These are phyloP conservation scores for Anorthoa munda DNA, from an alignment of 2,888 invertebrate genomes.

Conservation along the genomic window DNA sequence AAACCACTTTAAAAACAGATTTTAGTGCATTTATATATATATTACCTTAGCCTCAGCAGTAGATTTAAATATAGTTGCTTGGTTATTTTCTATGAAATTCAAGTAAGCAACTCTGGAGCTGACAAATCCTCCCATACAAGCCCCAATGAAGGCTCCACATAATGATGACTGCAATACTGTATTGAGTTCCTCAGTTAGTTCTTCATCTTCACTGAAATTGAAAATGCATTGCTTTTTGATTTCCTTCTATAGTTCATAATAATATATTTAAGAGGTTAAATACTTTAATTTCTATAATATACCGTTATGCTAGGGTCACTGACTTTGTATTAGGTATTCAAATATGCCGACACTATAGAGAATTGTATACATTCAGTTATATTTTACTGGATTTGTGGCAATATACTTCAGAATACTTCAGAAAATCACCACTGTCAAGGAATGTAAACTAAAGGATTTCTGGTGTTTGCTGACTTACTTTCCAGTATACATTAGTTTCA, in stretches of 20 bases:
- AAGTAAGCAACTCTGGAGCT: slow-evolving; percentile 91
- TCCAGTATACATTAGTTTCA: slow-evolving; percentile 85
- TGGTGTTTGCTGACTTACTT: slow-evolving; percentile 80
- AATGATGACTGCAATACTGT: slow-evolving; percentile 91
- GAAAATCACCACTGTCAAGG: background rate
- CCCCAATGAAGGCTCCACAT: slow-evolving; percentile 92
- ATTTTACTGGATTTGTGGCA: background rate
- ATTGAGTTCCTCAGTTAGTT: slow-evolving; percentile 91
- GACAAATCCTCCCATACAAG: slow-evolving; percentile 92
- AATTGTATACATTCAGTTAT: background rate
- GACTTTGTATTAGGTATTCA: background rate
- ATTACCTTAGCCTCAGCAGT: slow-evolving; percentile 92
- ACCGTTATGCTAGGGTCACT: too few species aligned
- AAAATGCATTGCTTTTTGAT: background rate
- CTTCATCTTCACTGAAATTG: slow-evolving; percentile 92
- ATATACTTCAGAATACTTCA: background rate
- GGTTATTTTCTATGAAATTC: slow-evolving; percentile 93
- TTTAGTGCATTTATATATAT: too few species aligned
- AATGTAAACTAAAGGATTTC: background rate
- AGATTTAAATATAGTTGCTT: slow-evolving; percentile 93
- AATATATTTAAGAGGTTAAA: slow-evolving; percentile 4
- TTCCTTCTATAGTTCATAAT: background rate
- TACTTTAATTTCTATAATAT: background rate
- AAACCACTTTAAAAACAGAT: too few species aligned
- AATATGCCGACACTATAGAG: background rate